Evolutionary conservation across 2,113 vertebrate species (phyloP), one percentile per base, ranked within the genome.

Genomic region (Sapajus apella): DNA sequence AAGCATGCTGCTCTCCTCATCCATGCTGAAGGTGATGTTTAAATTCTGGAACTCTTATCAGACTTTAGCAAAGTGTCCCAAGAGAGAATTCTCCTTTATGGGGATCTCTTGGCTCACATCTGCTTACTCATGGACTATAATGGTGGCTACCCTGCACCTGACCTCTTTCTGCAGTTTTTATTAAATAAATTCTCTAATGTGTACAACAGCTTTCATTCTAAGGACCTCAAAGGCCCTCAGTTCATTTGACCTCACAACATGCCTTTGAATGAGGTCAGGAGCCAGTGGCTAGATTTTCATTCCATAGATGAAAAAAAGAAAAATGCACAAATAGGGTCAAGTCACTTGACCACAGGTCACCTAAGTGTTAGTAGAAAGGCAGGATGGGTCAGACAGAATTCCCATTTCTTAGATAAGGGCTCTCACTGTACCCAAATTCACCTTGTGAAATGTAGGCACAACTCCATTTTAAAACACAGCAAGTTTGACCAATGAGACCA

Each of bases 191-290:
- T 88, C 90, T 85, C 77, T 47, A 76, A 68, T 27, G 43, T 79
- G 23, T n/a, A 14, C 52, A 87, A 76, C 73, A 52, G 70, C 66
- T 82, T 97, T 95, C 94, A 88, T 90, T 96, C 90, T 81, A 52
- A 92, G 85, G 43, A 82, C 16, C 88, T 97, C 68, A 92, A 96
- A 96, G 85, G 66, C 77, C 73, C 75, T 96, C 85, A 37, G 70
- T 96, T 37, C 64, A 58, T 56, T 43, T 81, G 89, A 40, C 58
- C 70, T 95, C 88, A 90, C 40, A 83, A 88, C 9, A 8, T 91
- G 76, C 16, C 52, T 96, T 75, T 96, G 83, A 97, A 91, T n/a
- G 17, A 72, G 45, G 52, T 81, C 55, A 82, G 68, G 56, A 95
- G 64, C 25, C 68, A 50, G 8, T 35, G 35, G 40, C 58, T 2